Base-by-base conservation (phyloP, 2,888 invertebrate species). In the Sarcophaga carnaria region DNA sequence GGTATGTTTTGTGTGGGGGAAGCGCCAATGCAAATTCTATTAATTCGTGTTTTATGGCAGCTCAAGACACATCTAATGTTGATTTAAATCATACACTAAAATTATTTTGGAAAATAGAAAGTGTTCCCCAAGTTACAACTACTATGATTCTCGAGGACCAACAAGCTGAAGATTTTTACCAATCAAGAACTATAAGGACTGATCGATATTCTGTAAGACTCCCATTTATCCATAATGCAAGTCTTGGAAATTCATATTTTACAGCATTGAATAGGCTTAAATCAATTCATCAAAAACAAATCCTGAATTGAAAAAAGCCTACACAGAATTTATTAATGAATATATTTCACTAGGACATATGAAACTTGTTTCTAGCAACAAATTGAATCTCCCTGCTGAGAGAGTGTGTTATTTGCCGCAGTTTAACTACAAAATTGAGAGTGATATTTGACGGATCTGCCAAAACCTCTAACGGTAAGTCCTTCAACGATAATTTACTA, bases 371-470 rank as follows among this genome's bases (percentile, higher is more conserved):
- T 27, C 83, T 27, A 1, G n/a, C 2, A 11, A 59, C 14, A 59
- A 78, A 17, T 59, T 79, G n/a, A 45, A 62, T n/a, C 67, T 62
- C 11, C 37, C 66, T 14, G 14, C 37, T 60, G 45, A 27, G 4
- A 59, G 72, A 2, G 62, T 79, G 12, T 83, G 62, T 69, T 79
- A 79, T 49, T 67, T 79, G 22, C 79, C 83, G 22, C 79, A 83
- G 86, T 69, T 25, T 76, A 4, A 83, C 80, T 12, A 83, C 83
- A 3, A 82, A 87, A 49, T 25, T 83, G 10, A 63, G 85, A 22
- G 82, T 82, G 2, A 63, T 77, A 0, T 82, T 82, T 71, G 70
- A 83, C 47, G 66, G 77, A 0, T 64, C 78, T n/a, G 20, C 70
- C 17, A 79, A 80, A 25, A 49, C 83, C 22, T 54, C 60, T 62